Base-by-base conservation (phyloP, 2,888 invertebrate genomes). In the Eupithecia pulchellata region DNA sequence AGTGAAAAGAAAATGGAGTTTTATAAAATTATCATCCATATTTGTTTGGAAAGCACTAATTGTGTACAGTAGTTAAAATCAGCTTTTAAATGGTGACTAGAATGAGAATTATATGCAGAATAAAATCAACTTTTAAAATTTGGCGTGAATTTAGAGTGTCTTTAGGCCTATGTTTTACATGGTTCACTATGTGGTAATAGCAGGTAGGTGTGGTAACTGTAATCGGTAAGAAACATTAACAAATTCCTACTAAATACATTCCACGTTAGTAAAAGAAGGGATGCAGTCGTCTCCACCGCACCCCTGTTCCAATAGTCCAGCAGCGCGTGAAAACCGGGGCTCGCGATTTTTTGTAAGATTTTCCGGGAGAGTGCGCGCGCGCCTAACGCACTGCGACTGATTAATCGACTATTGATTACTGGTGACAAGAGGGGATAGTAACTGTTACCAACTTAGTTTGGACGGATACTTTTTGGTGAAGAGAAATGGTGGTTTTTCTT, bases 341-440 rank as follows among this genome's bases (percentile, higher is more conserved):
- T 84, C 84, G 86, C 88, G 87, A 90, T 93, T 93, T 93, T 93
- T 93, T 93, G 93, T 91, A 93, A 93, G 93, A 93, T 92, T 93
- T 93, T 92, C 91, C 91, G 86, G 89, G 86, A 84, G 89, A 86
- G 77, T 91, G 92, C 92, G 92, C 88, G 73, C 81, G 90, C 91
- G 91, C 89, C 85, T 84, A 84, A 80, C 75, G 78, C 80, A 79
- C 88, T 91, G 90, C 85, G 80, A 83, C 90, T 93, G 93, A 93
- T 93, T 93, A 93, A 93, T 93, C 91, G 91, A 90, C 88, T 91
- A 92, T 93, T 92, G 93, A 93, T 93, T 92, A 90, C 81, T 82
- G 78, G 81, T 81, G 89, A 89, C 86, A 78, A 78, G 69, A 82
- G 84, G 85, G 84, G 81, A 78, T 79, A 77, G 77, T 78, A 79